phyloP scores from a whole-genome alignment of 2,888 invertebrate genomes.

The Nasonovia ribisnigri region DNA sequence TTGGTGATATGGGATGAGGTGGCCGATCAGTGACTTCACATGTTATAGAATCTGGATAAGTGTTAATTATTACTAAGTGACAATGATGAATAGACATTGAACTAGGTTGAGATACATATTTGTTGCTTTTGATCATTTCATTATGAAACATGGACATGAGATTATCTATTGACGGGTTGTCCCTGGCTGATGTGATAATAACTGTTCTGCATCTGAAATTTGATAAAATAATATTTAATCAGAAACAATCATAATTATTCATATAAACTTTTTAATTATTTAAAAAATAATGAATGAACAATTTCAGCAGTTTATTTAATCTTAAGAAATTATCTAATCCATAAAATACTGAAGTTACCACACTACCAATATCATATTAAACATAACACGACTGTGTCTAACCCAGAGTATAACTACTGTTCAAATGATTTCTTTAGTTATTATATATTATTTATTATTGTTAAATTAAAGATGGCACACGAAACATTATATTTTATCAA shows the following conservation, averaged over 20 bases:
- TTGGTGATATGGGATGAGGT: slow-evolving; percentile 76
- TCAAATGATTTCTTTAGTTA: neutral
- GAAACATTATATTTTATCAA: neutral
- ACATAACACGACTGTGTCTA: neutral
- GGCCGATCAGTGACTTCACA: slow-evolving; percentile 78
- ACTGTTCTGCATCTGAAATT: slow-evolving; percentile 81
- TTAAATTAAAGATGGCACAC: neutral
- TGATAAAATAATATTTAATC: neutral
- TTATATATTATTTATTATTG: neutral
- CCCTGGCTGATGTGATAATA: slow-evolving; percentile 89
- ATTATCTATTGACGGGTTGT: slow-evolving; percentile 87
- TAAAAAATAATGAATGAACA: neutral
- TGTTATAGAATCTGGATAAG: slow-evolving; percentile 78
- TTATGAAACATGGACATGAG: slow-evolving; percentile 89
- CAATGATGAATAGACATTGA: slow-evolving; percentile 86
- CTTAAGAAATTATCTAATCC: neutral
- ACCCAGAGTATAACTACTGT: neutral
- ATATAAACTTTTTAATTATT: neutral
- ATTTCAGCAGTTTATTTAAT: neutral
- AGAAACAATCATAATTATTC: neutral
- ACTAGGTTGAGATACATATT: slow-evolving; percentile 57
- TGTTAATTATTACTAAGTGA: slow-evolving; percentile 90
- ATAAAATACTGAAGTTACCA: neutral
- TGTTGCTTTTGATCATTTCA: slow-evolving; percentile 86
- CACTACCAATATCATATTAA: neutral